phyloP scores from a whole-genome alignment of 2,113 vertebrate species.

The Chiloscyllium plagiosum region DNA sequence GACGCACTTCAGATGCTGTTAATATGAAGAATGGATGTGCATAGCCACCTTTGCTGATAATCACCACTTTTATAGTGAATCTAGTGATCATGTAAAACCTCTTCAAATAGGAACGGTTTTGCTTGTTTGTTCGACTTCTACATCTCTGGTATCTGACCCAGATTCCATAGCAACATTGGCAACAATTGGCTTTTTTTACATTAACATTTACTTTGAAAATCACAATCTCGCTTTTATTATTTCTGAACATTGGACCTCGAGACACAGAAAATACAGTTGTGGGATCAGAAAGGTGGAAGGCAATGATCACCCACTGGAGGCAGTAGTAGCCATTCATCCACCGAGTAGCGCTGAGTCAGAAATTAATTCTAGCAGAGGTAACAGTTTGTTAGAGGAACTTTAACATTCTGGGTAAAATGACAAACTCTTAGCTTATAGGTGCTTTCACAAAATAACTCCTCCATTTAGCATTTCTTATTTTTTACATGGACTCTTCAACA shows the following conservation, averaged over 20 bases:
- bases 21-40: background rate
- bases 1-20: background rate
- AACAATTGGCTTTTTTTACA: background rate
- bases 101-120: background rate
- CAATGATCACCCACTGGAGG: background rate
- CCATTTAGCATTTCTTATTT: background rate
- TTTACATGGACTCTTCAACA: background rate
- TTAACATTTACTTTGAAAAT: background rate
- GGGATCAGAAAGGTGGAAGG: background rate
- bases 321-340: background rate
- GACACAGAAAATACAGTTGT: background rate
- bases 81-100: background rate
- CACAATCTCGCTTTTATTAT: background rate
- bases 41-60: background rate
- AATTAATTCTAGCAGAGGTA: background rate
- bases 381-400: background rate
- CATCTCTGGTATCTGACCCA: background rate
- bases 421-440: background rate
- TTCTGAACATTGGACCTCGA: background rate
- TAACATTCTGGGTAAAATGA: background rate
- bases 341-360: background rate
- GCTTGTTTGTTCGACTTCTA: background rate
- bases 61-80: background rate
- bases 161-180: background rate
- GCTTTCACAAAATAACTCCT: background rate